Base-by-base conservation (phyloP, 2,797 vertebrate species). In the Setipinna tenuifilis region DNA sequence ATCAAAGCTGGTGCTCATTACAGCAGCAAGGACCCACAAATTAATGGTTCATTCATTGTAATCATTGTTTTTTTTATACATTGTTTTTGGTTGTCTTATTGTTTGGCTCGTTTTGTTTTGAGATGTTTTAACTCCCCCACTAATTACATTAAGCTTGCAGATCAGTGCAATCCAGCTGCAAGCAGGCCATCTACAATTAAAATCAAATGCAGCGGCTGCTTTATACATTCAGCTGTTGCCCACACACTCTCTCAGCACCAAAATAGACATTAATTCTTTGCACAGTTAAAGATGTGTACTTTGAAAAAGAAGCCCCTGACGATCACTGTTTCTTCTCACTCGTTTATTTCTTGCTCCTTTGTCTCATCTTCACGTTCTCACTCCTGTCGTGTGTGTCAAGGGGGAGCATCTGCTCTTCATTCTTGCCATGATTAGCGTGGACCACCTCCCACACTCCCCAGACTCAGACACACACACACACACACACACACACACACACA, bases 391-490 rank as follows among this genome's bases (percentile, higher is more conserved):
- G 14, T 75, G 68, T 41, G 68, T 41, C 0, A 7, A 65, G 1
- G 61, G 23, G 9, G 10, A 23, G 23, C 62, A 65, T 23, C 62
- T 65, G 62, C 23, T 65, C 23, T 12, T 65, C 23, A 65, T 23
- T 10, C 23, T 65, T 2, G 11, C 23, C n/a, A 14, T 31, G 28
- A 71, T 71, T 71, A 71, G 65, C 31, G 25, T 31, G 25, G 25
- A 31, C 4, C 11, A 9, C 61, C 61, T 23, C n/a, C n/a, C 61
- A 0, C 3, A 14, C 25, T 71, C 23, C 86, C 88, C 44, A 87
- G 83, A 91, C 87, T 90, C 87, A 88, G 87, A 85, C 88, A 89
- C 88, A 44, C 78, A 31, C 88, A 85, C 87, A 88, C 82, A 1
- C 87, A 85, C 89, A 91, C 83, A 84, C 88, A 86, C 25, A 87